Base-by-base conservation (phyloP, 2,888 invertebrate genomes). In the Ethmia dodecea region DNA sequence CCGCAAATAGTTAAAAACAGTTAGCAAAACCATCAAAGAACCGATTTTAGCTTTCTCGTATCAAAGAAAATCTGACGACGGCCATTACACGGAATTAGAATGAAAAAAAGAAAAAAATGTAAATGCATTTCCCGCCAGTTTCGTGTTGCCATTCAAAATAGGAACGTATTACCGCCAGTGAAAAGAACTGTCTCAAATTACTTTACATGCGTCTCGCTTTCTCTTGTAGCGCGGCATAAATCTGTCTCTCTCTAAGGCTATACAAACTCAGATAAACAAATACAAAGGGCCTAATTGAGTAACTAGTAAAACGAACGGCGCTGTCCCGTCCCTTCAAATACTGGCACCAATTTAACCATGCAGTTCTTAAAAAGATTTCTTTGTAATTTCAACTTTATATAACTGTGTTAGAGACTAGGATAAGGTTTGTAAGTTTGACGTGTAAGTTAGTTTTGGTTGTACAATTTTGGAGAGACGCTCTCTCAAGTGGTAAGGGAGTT, bases 281-380 rank as follows among this genome's bases (percentile, higher is more conserved):
- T 78, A 86, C 86, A 86, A 86, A 86, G 84, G 83, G 83, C 83
- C 86, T 87, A 86, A 87, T 87, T 86, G 86, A 86, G 86, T 87
- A 86, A 86, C 83, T 84, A 86, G 86, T 83, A 83, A 80, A 86
- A 79, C 79, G 83, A 79, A 78, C 80, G 75, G 73, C 71, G n/a
- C n/a, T 67, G 73, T 72, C 61, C 70, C 75, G 77, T 81, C 83
- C 83, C 83, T 83, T 71, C 72, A 69, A 60, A 52, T 64, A 60
- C 53, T 64, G 53, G 53, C 45, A 57, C 80, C 52, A 66, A 38
- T 38, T 55, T 67, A 50, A 13, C 11, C 14, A 20, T 50, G 36
- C 51, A 24, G 28, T 32, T 44, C 18, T 16, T 22, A 40, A 49
- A 51, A 28, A 1, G 3, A 13, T 31, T 40, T 15, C 4, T 15